phyloP scores from a whole-genome alignment of 2,888 invertebrate species.

The Xestia ashworthii region DNA sequence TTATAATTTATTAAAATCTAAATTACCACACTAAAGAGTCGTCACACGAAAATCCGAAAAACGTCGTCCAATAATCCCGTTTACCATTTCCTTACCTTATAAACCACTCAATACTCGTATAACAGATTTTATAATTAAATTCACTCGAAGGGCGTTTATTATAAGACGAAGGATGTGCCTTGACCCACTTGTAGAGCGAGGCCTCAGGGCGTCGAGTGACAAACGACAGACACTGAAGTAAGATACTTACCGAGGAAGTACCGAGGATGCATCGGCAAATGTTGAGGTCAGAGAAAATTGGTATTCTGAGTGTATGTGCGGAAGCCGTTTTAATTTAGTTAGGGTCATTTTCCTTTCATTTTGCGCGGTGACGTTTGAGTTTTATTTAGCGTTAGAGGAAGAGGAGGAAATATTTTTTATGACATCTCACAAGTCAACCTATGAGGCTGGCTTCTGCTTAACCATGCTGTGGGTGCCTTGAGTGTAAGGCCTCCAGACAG shows the following conservation, averaged over 20 bases:
- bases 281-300: slow-evolving; percentile 30
- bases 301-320: not conserved
- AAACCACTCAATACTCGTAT: slow-evolving; percentile 4
- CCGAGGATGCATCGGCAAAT: slow-evolving; percentile 34
- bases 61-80: not conserved
- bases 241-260: slow-evolving; percentile 25
- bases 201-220: slow-evolving; percentile 30
- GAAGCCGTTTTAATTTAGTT: slow-evolving; percentile 4
- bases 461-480: no score
- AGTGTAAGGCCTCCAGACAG: no score
- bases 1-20: no score
- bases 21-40: not conserved
- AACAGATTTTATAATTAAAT: slow-evolving; percentile 26
- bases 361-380: not conserved
- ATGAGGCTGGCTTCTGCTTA: no score
- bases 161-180: slow-evolving; percentile 58
- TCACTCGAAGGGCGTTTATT: slow-evolving; percentile 40
- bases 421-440: no score
- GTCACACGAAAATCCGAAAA: no score
- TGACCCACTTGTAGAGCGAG: slow-evolving; percentile 59
- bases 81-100: not conserved
- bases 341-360: not conserved
- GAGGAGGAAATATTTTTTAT: no score
- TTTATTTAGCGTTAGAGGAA: not conserved
- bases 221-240: slow-evolving; percentile 34